Base-by-base conservation (phyloP, 2,113 vertebrate species). In the Muscicapa adusta region DNA sequence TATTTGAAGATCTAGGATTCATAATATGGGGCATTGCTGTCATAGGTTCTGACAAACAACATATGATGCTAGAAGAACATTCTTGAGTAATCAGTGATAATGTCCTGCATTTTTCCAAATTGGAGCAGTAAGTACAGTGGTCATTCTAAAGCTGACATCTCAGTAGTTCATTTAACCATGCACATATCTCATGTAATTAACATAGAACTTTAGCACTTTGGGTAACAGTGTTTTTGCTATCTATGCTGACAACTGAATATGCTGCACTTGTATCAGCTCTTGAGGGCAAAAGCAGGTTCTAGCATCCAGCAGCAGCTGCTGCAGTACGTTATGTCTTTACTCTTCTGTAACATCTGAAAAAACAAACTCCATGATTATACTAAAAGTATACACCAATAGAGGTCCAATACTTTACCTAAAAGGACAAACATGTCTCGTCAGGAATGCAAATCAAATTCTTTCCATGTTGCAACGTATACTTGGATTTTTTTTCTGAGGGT, bases 201-300 rank as follows among this genome's bases (percentile, higher is more conserved):
- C 78, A 72, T 51, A 65, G 53, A 60, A 29, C 2, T 72, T 72
- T 22, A 62, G 60, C 24, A 38, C 4, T 71, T 82, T 48, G 24
- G 3, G 12, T 33, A 47, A 40, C 29, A 58, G 40, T 3, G 14
- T 47, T 75, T 84, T 85, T 58, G 18, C 6, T 58, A 8, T 67
- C 26, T 81, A 20, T 13, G 47, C 14, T 3, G 5, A 23, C 38
- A 62, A 7, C 22, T 34, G 40, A 6, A 18, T 8, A 3, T 19
- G 12, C 9, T 51, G 6, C 18, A 5, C 33, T 82, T 0, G 0
- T 45, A 29, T n/a, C 2, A 1, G n/a, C 12, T 81, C 40, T 60
- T 60, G 54, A 1, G 5, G 40, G 20, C 3, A 24, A 42, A 68
- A 61, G 9, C 29, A 50, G 11, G 33, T 75, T 75, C 28, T 57